A percentile compares a stretch with the other conserved stretches of the same genome.
Evolutionary conservation across 2,888 invertebrate genomes (phyloP).

Genomic region (Agonopterix subpropinquella): DNA sequence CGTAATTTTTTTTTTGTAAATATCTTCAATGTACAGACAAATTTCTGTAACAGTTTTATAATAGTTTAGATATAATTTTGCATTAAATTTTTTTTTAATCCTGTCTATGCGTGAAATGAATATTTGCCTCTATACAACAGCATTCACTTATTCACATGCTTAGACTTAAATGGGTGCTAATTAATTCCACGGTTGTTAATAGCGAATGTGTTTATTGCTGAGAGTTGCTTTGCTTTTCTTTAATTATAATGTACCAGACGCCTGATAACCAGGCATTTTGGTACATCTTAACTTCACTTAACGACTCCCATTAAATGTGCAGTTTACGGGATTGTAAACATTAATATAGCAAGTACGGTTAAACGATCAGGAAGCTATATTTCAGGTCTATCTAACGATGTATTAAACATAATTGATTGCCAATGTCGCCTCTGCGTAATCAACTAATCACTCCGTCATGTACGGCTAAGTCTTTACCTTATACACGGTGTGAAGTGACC

Average conservation of each 20-base stretch:
- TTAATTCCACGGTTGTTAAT: constrained; percentile 8
- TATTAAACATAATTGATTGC: constrained; percentile 16
- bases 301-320: no score
- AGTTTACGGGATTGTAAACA: no score
- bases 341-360: no score
- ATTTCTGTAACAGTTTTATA: no score
- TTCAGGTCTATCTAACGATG: constrained; percentile 7
- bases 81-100: no score
- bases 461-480: constrained; percentile 10
- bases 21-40: no score
- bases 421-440: constrained; percentile 5
- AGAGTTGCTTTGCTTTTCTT: constrained; percentile 1
- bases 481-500: constrained; percentile 2
- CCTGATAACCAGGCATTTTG: not conserved
- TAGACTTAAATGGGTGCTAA: constrained; percentile 11
- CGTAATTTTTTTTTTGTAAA: no score
- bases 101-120: no score
- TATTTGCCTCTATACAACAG: no score
- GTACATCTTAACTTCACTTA: no score
- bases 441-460: constrained; percentile 18
- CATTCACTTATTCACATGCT: not conserved
- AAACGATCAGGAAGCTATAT: constrained; percentile 1
- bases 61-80: no score
- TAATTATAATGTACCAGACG: not conserved
- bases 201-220: constrained; percentile 10